Conservation (phyloP, 2,113 vertebrate genomes). For the Python bivittatus region DNA sequence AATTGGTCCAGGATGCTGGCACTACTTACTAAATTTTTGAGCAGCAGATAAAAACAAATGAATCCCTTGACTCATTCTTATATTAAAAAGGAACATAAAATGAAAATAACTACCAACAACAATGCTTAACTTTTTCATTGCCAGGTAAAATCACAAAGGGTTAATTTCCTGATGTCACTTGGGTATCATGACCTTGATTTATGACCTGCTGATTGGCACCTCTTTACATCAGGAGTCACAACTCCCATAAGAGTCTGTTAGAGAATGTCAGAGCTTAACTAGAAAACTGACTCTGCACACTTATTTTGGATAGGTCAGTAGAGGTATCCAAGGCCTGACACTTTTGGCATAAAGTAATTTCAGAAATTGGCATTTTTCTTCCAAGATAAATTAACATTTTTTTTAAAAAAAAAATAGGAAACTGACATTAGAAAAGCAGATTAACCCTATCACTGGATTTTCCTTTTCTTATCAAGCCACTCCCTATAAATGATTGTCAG, state of each 20-base stretch:
- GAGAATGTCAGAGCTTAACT: slow-evolving; percentile 4
- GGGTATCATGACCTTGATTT: not conserved
- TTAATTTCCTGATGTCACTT: not conserved
- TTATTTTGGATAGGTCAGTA: not conserved
- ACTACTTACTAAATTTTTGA: not conserved
- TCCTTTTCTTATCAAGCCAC: not conserved
- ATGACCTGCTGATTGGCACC: not conserved
- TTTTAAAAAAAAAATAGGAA: not conserved
- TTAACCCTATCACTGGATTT: not conserved
- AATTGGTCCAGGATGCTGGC: not conserved
- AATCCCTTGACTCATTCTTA: not conserved
- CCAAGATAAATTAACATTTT: not conserved
- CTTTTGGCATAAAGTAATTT: not conserved
- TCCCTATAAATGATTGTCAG: not conserved
- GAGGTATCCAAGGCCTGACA: slow-evolving; percentile 8
- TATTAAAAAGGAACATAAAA: not conserved
- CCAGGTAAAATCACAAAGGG: not conserved
- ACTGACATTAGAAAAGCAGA: not conserved
- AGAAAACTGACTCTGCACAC: not conserved
- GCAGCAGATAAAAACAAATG: not conserved
- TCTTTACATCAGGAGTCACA: not conserved
- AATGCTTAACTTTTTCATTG: not conserved
- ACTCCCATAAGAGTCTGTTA: slow-evolving; percentile 16
- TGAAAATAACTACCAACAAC: not conserved
- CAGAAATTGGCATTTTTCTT: not conserved